These are phyloP conservation scores for Anguilla obscura DNA, from an alignment of 2,797 vertebrate genomes.

Conservation along the genomic window DNA sequence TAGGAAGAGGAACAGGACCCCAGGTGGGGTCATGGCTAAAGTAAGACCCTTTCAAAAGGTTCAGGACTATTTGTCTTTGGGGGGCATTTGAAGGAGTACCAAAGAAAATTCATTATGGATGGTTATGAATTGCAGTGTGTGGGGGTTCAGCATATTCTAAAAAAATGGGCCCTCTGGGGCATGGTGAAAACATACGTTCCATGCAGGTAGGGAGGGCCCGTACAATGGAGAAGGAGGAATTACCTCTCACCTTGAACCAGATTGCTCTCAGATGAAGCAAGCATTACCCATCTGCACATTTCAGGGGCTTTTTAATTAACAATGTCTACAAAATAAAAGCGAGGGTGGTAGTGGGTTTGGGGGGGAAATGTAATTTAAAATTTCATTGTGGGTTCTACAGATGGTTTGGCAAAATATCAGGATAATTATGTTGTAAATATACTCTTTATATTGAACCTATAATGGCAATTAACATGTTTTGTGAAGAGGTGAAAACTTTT, in stretches of 20 bases:
- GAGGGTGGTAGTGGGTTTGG: conserved; percentile 59
- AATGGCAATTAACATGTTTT: conserved; percentile 81
- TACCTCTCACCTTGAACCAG: conserved; percentile 80
- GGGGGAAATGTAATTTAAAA: conserved; percentile 70
- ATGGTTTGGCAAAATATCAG: conserved; percentile 79
- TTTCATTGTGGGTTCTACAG: conserved; percentile 77
- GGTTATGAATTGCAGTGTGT: conserved; percentile 8
- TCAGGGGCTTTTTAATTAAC: conserved; percentile 82
- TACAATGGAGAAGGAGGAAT: conserved; percentile 72
- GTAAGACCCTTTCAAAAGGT: not conserved
- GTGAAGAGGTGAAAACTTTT: conserved; percentile 80
- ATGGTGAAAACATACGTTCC: not conserved
- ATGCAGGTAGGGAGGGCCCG: conserved; percentile 14
- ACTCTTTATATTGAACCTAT: conserved; percentile 72
- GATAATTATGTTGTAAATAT: conserved; percentile 81
- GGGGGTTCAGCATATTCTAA: conserved; percentile 14
- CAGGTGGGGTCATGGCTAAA: conserved; percentile 3
- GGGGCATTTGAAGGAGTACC: not conserved
- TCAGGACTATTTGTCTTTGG: conserved; percentile 4
- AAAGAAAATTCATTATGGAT: conserved; percentile 2
- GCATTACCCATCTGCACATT: conserved; percentile 83
- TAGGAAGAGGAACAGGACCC: not conserved
- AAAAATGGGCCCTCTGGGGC: not conserved
- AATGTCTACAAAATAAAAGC: conserved; percentile 78
- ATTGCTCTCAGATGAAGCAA: conserved; percentile 73